phyloP scores from a whole-genome alignment of 2,113 vertebrate genomes.

The Xenopus laevis region DNA sequence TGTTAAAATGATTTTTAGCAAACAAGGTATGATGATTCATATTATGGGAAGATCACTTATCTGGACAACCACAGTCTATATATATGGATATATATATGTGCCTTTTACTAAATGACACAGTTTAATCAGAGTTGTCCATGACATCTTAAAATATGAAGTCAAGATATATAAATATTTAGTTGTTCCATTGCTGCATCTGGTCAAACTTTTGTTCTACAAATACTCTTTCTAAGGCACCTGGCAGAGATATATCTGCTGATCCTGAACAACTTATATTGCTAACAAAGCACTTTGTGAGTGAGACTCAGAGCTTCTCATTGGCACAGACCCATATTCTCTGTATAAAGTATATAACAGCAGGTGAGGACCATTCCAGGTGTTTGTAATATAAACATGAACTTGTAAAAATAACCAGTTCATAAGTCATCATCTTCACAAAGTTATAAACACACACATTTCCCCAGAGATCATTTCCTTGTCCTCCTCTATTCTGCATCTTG shows the following conservation, averaged over 20 bases:
- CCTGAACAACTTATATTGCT: constrained; percentile 14
- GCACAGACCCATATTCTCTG: neutral
- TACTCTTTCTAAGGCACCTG: constrained; percentile 22
- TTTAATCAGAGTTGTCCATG: no score
- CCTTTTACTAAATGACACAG: no score
- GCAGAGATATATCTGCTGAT: constrained; percentile 14
- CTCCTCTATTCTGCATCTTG: neutral
- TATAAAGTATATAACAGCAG: constrained; percentile 20
- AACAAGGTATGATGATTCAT: no score
- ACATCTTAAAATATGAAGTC: constrained; percentile 14
- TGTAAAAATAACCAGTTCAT: no score
- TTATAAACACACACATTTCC: neutral
- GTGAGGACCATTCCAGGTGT: constrained; percentile 19
- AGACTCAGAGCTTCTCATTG: constrained; percentile 14
- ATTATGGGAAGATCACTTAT: no score
- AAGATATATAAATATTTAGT: constrained; percentile 11
- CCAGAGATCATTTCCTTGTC: neutral
- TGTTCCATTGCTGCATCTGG: neutral
- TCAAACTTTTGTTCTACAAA: constrained; percentile 28
- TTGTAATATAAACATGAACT: neutral
- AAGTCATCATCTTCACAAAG: no score
- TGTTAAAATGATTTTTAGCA: no score
- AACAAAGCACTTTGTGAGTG: neutral
- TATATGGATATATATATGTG: no score
- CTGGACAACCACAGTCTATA: no score